Evolutionary conservation across 2,113 vertebrate species (phyloP), one percentile per base, ranked within the genome.

Genomic region (Albula glossodonta): DNA sequence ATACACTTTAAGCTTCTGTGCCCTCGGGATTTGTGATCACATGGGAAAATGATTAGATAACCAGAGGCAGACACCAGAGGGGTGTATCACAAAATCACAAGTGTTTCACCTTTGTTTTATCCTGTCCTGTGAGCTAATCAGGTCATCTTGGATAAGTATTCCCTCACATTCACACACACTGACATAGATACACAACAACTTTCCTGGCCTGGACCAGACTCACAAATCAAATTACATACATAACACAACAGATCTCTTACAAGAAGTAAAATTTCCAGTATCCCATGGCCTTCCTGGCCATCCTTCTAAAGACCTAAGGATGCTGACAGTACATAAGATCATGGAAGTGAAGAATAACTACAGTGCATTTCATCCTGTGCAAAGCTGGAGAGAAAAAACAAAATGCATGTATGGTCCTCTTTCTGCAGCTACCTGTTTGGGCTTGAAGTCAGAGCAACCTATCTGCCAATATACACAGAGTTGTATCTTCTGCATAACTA

Each of bases 371-470:
- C 66, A 31, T 22, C 22, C 63, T 31, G 70, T 48, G 52, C 51
- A 53, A 22, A 15, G 12, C 31, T 5, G 9, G 51, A 17, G 22
- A 31, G 77, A 79, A 48, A 53, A 49, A 8, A 1, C 51, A 19
- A 15, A 79, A 31, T 9, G 8, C 9, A 49, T 17, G 41, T n/a
- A 84, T 51, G 19, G 50, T 41, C 49, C 9, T 60, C 79, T 63
- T 63, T 0, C 2, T n/a, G 51, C n/a, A 0, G 48, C 0, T 22
- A 89, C 95, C 90, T 94, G 94, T 92, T 81, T 31, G 86, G 91
- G 90, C 95, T 92, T 83, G 94, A 94, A 89, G 86, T 83, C 84
- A 85, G 80, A 92, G 90, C 81, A 85, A 88, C 90, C 84, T 85
- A 87, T 88, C 87, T 86, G 52, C 17, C 51, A 4, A 19, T 74